Base-by-base conservation (phyloP, 1,140 invertebrate genomes). In the Drosophila neocordata region DNA sequence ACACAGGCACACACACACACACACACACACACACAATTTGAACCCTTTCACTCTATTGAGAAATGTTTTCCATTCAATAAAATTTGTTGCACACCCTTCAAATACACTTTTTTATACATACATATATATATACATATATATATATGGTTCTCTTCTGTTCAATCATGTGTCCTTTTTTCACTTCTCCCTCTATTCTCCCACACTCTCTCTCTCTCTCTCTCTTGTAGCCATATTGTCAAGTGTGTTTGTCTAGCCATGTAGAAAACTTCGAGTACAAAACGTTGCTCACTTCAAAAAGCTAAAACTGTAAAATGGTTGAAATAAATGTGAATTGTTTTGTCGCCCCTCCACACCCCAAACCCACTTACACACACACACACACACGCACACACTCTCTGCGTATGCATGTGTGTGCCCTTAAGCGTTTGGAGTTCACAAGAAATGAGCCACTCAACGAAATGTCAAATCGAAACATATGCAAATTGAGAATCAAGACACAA, bases 251-350 rank as follows among this genome's bases (percentile, higher is more conserved):
- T 56, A 35, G 53, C 53, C 69, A 67, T 61, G 69, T 71, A 56
- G 65, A 71, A 71, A 55, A 68, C 18, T 38, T 74, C 38, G 20
- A 74, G 72, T 67, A 58, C 63, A 74, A 73, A 74, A 57, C 58
- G 71, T 67, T 66, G 55, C 15, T 37, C 70, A 44, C 41, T 31
- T 37, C 37, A 56, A 66, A 66, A 51, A 61, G 37, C 12, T 38
- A 60, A 74, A 74, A 67, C 72, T 74, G 71, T 57, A 34, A 74
- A 74, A 61, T 74, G 71, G 22, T 24, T 24, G 52, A 70, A 65
- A 70, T 59, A 69, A 48, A 55, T 41, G 13, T 44, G 71, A 68
- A 74, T 52, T 62, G 34, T 48, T 27, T 48, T 48, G 41, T 48
- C 34, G 34, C 11, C 34, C 9, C 11, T 34, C 31, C 9, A n/a